phyloP scores from a whole-genome alignment of 2,113 vertebrate genomes.

The Solea senegalensis region DNA sequence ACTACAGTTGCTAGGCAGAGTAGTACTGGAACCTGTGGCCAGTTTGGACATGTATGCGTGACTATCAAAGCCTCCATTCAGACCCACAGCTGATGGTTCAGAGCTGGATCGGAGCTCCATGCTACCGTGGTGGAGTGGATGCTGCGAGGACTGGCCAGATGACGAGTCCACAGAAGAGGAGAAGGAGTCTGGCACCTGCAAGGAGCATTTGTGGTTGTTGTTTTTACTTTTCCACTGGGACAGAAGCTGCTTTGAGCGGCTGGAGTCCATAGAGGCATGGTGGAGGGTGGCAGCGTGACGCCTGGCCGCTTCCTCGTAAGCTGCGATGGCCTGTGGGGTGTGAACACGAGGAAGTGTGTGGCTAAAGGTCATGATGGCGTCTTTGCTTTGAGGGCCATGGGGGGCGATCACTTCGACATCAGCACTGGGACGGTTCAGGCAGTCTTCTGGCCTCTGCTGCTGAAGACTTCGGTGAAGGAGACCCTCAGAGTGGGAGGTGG shows the following conservation, averaged over 20 bases:
- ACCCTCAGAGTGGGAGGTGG: conserved; percentile 85
- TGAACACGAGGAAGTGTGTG: conserved; percentile 95
- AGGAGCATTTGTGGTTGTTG: conserved; percentile 88
- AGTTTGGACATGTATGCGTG: conserved; percentile 84
- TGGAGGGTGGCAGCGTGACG: conserved; percentile 88
- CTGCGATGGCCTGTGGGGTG: conserved; percentile 82
- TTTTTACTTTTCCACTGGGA: conserved; percentile 98
- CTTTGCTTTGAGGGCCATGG: conserved; percentile 54
- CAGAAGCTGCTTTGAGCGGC: conserved; percentile 94
- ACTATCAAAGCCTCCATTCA: conserved; percentile 84
- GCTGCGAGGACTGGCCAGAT: conserved; percentile 85
- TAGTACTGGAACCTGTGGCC: conserved; percentile 85
- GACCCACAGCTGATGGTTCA: conserved; percentile 86
- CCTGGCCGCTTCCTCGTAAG: conserved; percentile 87
- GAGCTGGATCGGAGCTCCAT: conserved; percentile 92
- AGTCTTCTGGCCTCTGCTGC: conserved; percentile 85
- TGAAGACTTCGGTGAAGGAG: conserved; percentile 89
- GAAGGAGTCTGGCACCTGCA: conserved; percentile 74
- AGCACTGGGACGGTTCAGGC: conserved; percentile 84
- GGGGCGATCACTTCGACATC: conserved; percentile 61
- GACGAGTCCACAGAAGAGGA: conserved; percentile 80
- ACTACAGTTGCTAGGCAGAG: conserved; percentile 86
- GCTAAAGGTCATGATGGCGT: conserved; percentile 90
- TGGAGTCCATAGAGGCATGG: conserved; percentile 93
- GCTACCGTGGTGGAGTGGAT: conserved; percentile 77